phyloP scores from a whole-genome alignment of 2,797 vertebrate species.

The Lophius americanus region DNA sequence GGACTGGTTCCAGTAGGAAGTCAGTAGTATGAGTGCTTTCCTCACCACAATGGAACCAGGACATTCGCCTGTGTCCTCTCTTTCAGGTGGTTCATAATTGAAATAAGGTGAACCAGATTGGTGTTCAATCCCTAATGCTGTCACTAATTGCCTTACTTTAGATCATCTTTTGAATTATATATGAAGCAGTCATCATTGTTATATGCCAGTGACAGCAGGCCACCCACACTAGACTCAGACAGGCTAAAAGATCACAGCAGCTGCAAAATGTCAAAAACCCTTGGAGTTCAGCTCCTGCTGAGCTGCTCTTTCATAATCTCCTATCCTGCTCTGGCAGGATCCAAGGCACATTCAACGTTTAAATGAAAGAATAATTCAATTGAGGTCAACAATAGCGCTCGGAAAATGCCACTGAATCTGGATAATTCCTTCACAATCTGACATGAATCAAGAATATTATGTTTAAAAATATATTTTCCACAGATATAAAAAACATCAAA shows the following conservation, averaged over 20 bases:
- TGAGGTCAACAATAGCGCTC: slow-evolving; percentile 1
- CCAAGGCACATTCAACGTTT: slow-evolving; percentile 12
- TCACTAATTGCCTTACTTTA: background rate
- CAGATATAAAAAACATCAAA: background rate
- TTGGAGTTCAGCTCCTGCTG: slow-evolving; percentile 36
- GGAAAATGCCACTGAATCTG: background rate
- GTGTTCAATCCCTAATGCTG: background rate
- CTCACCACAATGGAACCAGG: too few relatives aligned
- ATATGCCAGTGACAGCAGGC: slow-evolving; percentile 27
- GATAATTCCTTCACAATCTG: slow-evolving; percentile 6
- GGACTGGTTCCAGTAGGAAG: too few relatives aligned
- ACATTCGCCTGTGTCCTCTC: background rate
- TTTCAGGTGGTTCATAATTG: background rate
- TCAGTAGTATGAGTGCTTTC: too few relatives aligned
- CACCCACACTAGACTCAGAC: slow-evolving; percentile 20
- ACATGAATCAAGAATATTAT: slow-evolving; percentile 2
- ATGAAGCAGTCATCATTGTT: background rate
- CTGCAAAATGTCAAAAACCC: slow-evolving; percentile 43
- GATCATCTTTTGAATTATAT: slow-evolving; percentile 5
- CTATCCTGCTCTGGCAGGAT: slow-evolving; percentile 15
- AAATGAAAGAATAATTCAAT: slow-evolving; percentile 1
- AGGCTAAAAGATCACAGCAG: slow-evolving; percentile 39
- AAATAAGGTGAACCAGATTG: background rate
- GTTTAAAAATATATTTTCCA: background rate
- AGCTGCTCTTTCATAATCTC: slow-evolving; percentile 27